These are phyloP conservation scores for Chymomyza costata DNA, from an alignment of 1,140 invertebrate genomes.

Conservation along the genomic window DNA sequence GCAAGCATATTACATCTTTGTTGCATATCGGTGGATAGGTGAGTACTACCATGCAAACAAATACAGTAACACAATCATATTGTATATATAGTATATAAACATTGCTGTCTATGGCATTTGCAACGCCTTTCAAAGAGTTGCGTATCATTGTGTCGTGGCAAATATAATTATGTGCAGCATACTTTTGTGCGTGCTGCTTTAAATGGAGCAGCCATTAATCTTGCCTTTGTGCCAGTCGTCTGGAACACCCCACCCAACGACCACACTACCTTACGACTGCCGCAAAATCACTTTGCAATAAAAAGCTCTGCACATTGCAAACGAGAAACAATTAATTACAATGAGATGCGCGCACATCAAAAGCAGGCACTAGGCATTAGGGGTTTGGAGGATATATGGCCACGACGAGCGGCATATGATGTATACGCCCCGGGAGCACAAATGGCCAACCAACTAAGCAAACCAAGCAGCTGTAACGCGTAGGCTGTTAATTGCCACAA, in stretches of 20 bases:
- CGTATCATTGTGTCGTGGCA: too few relatives aligned
- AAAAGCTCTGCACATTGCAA: constrained; percentile 18
- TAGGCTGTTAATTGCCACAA: constrained; percentile 54
- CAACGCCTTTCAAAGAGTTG: too few relatives aligned
- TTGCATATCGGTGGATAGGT: constrained; percentile 93
- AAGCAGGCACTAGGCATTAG: constrained; percentile 64
- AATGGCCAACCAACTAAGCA: constrained; percentile 3
- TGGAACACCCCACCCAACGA: too few relatives aligned
- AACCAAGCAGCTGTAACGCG: background rate
- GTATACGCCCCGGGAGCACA: constrained; percentile 43
- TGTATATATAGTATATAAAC: too few relatives aligned
- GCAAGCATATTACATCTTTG: constrained; percentile 95
- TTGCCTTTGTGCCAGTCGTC: constrained; percentile 29
- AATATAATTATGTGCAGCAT: constrained; percentile 5
- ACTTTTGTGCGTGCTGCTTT: constrained; percentile 7
- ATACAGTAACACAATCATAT: too few relatives aligned
- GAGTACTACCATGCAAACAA: too few relatives aligned
- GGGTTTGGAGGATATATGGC: too few relatives aligned
- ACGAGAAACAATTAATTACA: constrained; percentile 64
- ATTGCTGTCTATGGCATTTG: too few relatives aligned
- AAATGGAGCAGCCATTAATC: constrained; percentile 49
- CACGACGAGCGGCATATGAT: constrained; percentile 41
- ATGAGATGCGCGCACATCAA: constrained; percentile 60
- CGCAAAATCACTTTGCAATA: constrained; percentile 47
- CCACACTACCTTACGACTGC: too few relatives aligned